Evolutionary conservation across 30 jellyfish, hydroid and myxozoan species (phyloP), one percentile per base, ranked within the genome.

Genomic region (Catostylus mosaicus): DNA sequence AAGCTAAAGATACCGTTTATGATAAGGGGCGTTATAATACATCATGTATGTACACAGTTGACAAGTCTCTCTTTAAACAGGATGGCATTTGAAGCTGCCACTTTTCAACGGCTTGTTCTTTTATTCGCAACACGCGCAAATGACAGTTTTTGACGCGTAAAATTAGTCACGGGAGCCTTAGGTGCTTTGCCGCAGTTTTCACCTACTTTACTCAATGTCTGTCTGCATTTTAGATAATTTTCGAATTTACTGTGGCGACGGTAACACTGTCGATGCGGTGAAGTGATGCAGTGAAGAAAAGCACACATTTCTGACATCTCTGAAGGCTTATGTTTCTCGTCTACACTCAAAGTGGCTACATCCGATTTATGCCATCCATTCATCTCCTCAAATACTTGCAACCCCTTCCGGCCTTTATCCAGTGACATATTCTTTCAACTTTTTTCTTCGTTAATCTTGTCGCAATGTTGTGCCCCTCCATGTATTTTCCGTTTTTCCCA

Each of bases 351-450:
- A 18, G 1, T 0, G 71, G 71, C n/a, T 18, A 26, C 38, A 26
- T 0, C n/a, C 71, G 16, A 24, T 59, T 8, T 37, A 22, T 59
- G 38, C 0, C 38, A 16, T 30, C 45, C 47, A 24, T 27, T 32
- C 72, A 63, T 47, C 20, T 36, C 51, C 69, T 81, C 50, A 81
- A 35, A 60, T 35, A 57, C 48, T 59, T 56, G 81, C 96, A 86
- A 23, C 89, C 89, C 38, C 88, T 47, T 14, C 97, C 98, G 57
- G 96, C 96, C 20, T 81, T 81, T 45, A 93, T 86, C 98, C 98
- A 93, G 12, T 74, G 82, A 82, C 98, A 93, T 19, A 93, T 93
- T 32, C 96, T 83, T 48, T 77, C 89, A 3, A 93, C 90, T 70
- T 87, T 93, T 54, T 75, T 82, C 82, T 61, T 50, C 62, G 98